Evolutionary conservation across 1,140 invertebrate genomes (phyloP), one percentile per base, ranked within the genome.

Genomic region (Tenebrio molitor): DNA sequence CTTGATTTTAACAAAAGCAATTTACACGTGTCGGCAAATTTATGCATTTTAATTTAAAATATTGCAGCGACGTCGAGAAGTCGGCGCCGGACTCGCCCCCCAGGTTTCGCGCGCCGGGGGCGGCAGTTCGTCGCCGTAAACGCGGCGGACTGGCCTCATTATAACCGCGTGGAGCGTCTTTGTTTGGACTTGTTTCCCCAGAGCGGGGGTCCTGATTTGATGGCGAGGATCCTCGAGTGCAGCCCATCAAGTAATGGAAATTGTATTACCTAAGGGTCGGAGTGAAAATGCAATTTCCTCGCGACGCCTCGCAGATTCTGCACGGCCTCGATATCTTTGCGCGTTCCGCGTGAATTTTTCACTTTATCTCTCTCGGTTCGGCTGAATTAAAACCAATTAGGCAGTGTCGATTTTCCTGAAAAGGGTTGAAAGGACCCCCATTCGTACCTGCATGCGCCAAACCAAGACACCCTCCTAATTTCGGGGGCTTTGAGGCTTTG

Each of bases 241-340:
- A 73, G 64, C 46, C 69, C 53, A 76, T 76, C 72, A 74, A 71
- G 72, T 76, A 76, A 76, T 67, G 72, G 72, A 73, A 76, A 71
- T 76, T 74, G 46, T 76, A 74, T 76, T 76, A 74, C 73, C 58
- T 74, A 74, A 71, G 72, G 72, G 72, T 74, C 72, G 72, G 50
- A 66, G 58, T 36, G 72, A 69, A 74, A 74, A 74, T 74, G 72
- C 62, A 74, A 74, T 74, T 74, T 74, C 58, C 67, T 70, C 42
- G 64, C 67, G 72, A 74, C 16, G 70, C 70, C 66, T 72, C 41
- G 53, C 42, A 70, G 72, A 74, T 74, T 74, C 70, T 66, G 66
- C 66, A 58, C 50, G 8, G 66, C 46, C 44, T 36, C 42, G 44
- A 23, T 21, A 7, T 42, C 41, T 50, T n/a, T 8, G 42, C n/a